phyloP scores from a whole-genome alignment of 2,888 invertebrate genomes.

The Liopterus haemorrhoidalis region DNA sequence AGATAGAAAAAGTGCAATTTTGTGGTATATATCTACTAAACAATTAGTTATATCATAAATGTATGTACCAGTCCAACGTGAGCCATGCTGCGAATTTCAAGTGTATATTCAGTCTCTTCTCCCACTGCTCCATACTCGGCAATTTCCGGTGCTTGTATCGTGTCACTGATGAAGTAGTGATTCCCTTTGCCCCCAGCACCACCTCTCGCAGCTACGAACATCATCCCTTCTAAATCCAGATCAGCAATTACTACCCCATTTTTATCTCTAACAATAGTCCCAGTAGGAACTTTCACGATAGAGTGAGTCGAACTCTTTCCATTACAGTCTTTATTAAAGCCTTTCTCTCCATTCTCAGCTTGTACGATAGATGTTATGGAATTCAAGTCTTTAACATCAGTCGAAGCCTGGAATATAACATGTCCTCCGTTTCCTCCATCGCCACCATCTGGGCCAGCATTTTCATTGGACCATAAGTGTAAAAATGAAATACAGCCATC shows the following conservation, averaged over 20 bases:
- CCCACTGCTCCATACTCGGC: slow-evolving; percentile 84
- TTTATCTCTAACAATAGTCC: slow-evolving; percentile 62
- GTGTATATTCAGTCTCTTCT: slow-evolving; percentile 62
- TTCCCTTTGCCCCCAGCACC: slow-evolving; percentile 97
- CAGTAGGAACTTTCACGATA: slow-evolving; percentile 73
- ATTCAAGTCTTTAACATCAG: slow-evolving; percentile 63
- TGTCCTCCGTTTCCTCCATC: slow-evolving; percentile 97
- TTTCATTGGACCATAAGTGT: slow-evolving; percentile 73
- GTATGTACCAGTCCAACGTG: slow-evolving; percentile 74
- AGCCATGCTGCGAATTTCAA: slow-evolving; percentile 91
- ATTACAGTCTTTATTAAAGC: slow-evolving; percentile 67
- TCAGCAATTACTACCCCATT: slow-evolving; percentile 61
- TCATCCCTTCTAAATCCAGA: slow-evolving; percentile 58
- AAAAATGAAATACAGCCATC: slow-evolving; percentile 88
- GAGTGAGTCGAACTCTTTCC: slow-evolving; percentile 75
- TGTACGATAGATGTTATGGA: slow-evolving; percentile 55
- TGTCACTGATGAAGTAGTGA: slow-evolving; percentile 77
- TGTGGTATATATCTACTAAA: background rate
- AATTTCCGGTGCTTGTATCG: slow-evolving; percentile 71
- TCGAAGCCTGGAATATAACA: slow-evolving; percentile 73
- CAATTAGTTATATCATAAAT: slow-evolving; percentile 11
- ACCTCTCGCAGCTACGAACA: slow-evolving; percentile 91
- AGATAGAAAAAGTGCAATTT: background rate
- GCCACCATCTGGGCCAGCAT: slow-evolving; percentile 92
- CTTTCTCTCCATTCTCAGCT: slow-evolving; percentile 68